Evolutionary conservation across 2,113 vertebrate species (phyloP), one percentile per base, ranked within the genome.

Genomic region (Heterotilapia buettikoferi): DNA sequence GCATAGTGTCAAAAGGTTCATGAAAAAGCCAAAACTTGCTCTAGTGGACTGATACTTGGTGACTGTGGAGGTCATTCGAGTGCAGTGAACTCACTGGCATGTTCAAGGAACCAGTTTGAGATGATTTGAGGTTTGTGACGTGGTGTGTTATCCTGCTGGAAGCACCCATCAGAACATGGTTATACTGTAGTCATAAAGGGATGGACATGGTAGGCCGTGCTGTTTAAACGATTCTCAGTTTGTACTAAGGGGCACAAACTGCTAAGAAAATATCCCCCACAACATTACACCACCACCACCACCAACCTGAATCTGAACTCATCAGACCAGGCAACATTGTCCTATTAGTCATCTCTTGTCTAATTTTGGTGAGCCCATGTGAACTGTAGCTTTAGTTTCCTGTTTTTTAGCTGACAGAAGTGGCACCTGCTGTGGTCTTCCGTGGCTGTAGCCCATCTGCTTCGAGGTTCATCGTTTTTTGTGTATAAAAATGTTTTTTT

Each of bases 401-500:
- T 47, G 24, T 8, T 68, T 66, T 24, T 47, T 76, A 47, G 71
- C 71, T 47, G 71, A 19, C 43, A 47, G 21, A 26, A 47, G 16
- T 29, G 24, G 24, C 43, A 76, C 43, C 71, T 47, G 71, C 40
- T 76, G 24, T 47, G 40, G 9, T 47, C 4, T 47, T 29, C 16
- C 3, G 24, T 18, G 9, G 9, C 43, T 0, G 9, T 12, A 47
- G 16, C 71, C 3, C 71, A 47, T 76, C 71, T 76, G 43, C 43
- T 76, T 47, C 9, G 1, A 76, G 71, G 14, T 47, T 76, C 71
- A 76, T 29, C 4, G 24, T 76, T 47, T 76, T 47, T 45, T 76
- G 21, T 47, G 43, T 47, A 47, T 18, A 76, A 45, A 76, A 18
- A 19, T 76, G 9, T 4, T 10, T 0, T 0, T 0, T 4, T 2